Evolutionary conservation across 2,113 vertebrate genomes (phyloP).

Genomic region (Cranoglanis bouderius): DNA sequence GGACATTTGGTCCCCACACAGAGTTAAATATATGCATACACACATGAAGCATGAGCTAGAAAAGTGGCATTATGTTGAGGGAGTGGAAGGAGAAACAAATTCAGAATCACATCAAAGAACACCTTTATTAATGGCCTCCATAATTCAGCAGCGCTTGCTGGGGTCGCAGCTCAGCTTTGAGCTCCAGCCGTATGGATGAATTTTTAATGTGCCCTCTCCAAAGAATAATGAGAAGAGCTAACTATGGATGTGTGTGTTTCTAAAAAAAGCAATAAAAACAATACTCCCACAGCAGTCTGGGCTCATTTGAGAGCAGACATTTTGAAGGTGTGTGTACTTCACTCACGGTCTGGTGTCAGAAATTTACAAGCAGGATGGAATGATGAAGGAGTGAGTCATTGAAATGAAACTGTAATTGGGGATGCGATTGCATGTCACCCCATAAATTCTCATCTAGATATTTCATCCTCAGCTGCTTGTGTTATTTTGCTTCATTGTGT

Average conservation of each 20-base stretch:
- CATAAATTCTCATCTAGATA: conserved; percentile 22
- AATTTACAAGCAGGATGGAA: conserved; percentile 31
- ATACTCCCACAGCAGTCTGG: neutral
- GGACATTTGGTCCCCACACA: neutral
- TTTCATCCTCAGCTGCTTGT: neutral
- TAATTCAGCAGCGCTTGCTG: conserved; percentile 77
- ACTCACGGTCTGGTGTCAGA: conserved; percentile 5
- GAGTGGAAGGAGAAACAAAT: conserved; percentile 57
- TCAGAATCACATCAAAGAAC: conserved; percentile 73
- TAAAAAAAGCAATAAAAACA: neutral
- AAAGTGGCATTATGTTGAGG: neutral
- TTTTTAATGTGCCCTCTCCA: conserved; percentile 71
- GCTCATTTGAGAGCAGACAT: conserved; percentile 29
- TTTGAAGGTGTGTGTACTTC: neutral
- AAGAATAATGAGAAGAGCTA: conserved; percentile 71
- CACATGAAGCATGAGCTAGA: conserved; percentile 18
- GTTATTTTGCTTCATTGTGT: conserved; percentile 28
- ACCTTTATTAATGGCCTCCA: conserved; percentile 75
- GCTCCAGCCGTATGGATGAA: conserved; percentile 72
- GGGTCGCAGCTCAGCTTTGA: conserved; percentile 75
- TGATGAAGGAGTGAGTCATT: conserved; percentile 38
- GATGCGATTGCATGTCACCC: neutral
- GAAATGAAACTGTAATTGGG: conserved; percentile 24
- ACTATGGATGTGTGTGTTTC: conserved; percentile 27
- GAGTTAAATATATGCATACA: neutral